Evolutionary conservation across 2,797 vertebrate species (phyloP).

Genomic region (Cuculus canorus): DNA sequence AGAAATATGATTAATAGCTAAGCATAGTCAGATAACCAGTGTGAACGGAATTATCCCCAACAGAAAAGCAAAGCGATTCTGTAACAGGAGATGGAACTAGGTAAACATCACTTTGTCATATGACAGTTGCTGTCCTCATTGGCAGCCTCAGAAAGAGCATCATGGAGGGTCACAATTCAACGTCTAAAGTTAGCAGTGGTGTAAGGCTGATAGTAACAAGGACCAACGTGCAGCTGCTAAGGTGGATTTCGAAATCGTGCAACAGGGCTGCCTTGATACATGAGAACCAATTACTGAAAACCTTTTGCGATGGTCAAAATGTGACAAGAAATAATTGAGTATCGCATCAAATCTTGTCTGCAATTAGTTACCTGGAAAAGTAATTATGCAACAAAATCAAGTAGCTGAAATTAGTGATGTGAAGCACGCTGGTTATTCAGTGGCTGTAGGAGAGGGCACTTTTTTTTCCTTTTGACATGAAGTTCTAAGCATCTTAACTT

Average conservation of each 20-base stretch:
- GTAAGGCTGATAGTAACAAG: conserved; percentile 6
- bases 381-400: conserved; percentile 76
- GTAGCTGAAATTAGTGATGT: conserved; percentile 69
- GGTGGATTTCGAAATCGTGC: neutral
- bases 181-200: conserved; percentile 72
- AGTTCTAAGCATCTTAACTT: conserved; percentile 23
- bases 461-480: neutral
- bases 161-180: conserved; percentile 39
- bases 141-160: conserved; percentile 24
- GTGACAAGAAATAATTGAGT: conserved; percentile 77
- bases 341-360: conserved; percentile 71
- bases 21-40: neutral
- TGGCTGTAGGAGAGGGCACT: conserved; percentile 12
- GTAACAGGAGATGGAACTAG: neutral
- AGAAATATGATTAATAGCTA: neutral
- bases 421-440: conserved; percentile 59
- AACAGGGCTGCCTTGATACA: conserved; percentile 16
- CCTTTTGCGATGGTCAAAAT: conserved; percentile 66
- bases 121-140: neutral
- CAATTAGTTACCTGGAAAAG: conserved; percentile 74
- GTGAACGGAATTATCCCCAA: neutral
- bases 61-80: neutral
- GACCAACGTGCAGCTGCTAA: conserved; percentile 62
- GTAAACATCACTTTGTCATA: conserved; percentile 1
- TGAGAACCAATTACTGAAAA: conserved; percentile 75